phyloP scores from a whole-genome alignment of 2,113 vertebrate genomes.

The Austrofundulus limnaeus region DNA sequence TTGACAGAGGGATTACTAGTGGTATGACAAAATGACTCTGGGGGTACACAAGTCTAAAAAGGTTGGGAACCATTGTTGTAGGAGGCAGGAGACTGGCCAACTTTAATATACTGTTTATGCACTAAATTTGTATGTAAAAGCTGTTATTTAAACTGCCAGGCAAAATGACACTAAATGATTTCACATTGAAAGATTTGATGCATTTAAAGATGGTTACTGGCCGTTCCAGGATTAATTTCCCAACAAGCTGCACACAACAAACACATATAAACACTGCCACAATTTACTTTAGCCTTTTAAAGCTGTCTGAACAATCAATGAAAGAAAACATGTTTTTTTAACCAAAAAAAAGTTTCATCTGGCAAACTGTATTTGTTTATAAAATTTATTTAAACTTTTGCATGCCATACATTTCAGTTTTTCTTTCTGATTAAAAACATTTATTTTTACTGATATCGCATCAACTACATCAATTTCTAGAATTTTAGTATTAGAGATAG shows the following conservation, averaged over 20 bases:
- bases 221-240: constrained; percentile 21
- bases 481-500: not conserved
- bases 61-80: too few relatives aligned
- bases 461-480: not conserved
- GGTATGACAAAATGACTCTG: too few relatives aligned
- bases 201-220: constrained; percentile 27
- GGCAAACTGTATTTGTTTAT: not conserved
- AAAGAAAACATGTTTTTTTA: not conserved
- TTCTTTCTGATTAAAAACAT: not conserved
- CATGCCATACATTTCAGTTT: not conserved
- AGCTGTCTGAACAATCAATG: not conserved
- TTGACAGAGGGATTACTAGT: too few relatives aligned
- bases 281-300: not conserved
- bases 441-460: not conserved
- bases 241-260: not conserved
- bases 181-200: constrained; percentile 40
- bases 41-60: too few relatives aligned
- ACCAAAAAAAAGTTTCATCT: not conserved
- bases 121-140: constrained; percentile 26
- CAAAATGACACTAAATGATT: constrained; percentile 20
- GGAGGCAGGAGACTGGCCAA: constrained; percentile 6
- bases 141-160: constrained; percentile 25
- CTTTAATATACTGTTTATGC: constrained; percentile 46
- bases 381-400: not conserved
- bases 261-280: constrained; percentile 1